Conservation (phyloP, 2,113 vertebrate species). For the Phaethornis superciliosus region DNA sequence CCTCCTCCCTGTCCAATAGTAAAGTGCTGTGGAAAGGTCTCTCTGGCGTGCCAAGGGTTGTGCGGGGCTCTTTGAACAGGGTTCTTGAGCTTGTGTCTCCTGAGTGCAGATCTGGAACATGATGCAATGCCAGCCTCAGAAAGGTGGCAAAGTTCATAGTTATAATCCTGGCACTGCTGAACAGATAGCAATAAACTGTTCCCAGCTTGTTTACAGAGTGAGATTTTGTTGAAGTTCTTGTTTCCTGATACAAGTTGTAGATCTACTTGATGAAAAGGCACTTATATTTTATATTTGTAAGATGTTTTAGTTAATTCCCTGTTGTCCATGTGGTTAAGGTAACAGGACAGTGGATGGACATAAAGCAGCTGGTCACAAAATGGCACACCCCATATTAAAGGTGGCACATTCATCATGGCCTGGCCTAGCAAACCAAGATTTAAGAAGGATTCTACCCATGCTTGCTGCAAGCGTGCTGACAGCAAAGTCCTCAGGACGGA, state of each 20-base stretch:
- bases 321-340: not conserved
- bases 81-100: not conserved
- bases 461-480: no score
- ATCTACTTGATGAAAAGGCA: not conserved
- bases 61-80: not conserved
- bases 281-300: not conserved
- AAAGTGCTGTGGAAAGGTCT: not conserved
- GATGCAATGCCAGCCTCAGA: not conserved
- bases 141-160: not conserved
- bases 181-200: not conserved
- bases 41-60: rapidly evolving
- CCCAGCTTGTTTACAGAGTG: not conserved
- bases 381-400: no score
- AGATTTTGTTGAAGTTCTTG: not conserved
- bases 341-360: not conserved
- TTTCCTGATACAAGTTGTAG: not conserved
- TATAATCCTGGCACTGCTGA: rapidly evolving
- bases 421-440: no score
- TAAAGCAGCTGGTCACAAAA: not conserved
- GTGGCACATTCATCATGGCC: no score
- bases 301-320: not conserved
- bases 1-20: not conserved
- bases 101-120: not conserved
- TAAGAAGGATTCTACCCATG: no score
- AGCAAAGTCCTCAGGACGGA: no score